These are phyloP conservation scores for Apoderus coryli DNA, from an alignment of 2,888 invertebrate genomes.

Conservation along the genomic window DNA sequence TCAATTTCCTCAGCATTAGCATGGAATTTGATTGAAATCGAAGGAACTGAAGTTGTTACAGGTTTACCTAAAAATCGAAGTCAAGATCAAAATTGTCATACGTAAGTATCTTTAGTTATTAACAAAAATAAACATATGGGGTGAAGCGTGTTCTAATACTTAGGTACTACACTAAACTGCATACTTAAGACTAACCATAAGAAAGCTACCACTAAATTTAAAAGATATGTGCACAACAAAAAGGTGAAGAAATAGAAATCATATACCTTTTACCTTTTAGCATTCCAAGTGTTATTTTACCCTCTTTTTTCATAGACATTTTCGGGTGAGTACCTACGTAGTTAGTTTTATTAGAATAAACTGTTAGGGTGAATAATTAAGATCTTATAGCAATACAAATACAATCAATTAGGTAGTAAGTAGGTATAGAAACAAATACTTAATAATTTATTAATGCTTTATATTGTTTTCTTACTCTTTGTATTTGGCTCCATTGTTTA, in stretches of 20 bases:
- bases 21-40: constrained; percentile 54
- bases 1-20: constrained; percentile 64
- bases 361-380: no score
- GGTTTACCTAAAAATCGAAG: constrained; percentile 27
- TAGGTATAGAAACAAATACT: no score
- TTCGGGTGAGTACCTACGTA: no score
- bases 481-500: not conserved
- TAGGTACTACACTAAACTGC: no score
- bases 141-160: no score
- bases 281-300: constrained; percentile 32
- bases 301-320: constrained; percentile 28
- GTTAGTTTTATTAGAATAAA: no score
- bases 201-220: constrained; percentile 7
- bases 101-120: constrained; percentile 2
- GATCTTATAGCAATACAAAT: no score
- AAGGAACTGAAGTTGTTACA: constrained; percentile 33
- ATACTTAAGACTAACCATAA: no score
- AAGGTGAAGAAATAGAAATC: no score
- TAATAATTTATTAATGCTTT: no score
- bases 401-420: no score
- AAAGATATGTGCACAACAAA: constrained; percentile 2
- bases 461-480: no score
- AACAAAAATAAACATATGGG: not conserved
- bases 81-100: constrained; percentile 1
- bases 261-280: constrained; percentile 34